Conservation (phyloP, 2,888 invertebrate species). For the Ectemnius cavifrons region DNA sequence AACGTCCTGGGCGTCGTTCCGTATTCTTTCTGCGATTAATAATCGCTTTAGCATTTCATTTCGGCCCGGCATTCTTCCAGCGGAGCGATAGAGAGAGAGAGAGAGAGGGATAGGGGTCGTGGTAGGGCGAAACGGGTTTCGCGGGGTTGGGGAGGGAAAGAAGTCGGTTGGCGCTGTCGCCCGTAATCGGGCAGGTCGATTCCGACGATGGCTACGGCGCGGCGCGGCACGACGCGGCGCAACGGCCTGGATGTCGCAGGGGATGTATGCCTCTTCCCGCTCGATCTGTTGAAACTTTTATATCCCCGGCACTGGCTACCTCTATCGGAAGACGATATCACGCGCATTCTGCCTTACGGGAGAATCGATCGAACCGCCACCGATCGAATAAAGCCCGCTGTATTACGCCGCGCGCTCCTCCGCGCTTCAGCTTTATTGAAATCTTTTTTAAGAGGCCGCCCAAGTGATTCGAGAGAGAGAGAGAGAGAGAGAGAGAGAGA, state of each 20-base stretch:
- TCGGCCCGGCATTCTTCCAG: background rate
- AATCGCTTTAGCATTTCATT: slow-evolving; percentile 45
- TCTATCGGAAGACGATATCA: slow-evolving; percentile 34
- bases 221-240: background rate
- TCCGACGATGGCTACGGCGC: slow-evolving; percentile 2
- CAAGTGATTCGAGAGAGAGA: slow-evolving; percentile 31
- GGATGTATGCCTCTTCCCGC: slow-evolving; percentile 18
- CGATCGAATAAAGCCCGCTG: slow-evolving; percentile 42
- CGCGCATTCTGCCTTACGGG: slow-evolving; percentile 27
- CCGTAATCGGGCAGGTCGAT: slow-evolving; percentile 2
- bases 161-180: background rate
- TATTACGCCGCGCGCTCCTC: slow-evolving; percentile 36
- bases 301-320: slow-evolving; percentile 27
- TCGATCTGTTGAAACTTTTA: slow-evolving; percentile 50
- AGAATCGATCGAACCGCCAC: slow-evolving; percentile 43
- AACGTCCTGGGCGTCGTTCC: slow-evolving; percentile 30
- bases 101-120: background rate
- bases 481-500: too few relatives aligned
- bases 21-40: slow-evolving; percentile 40
- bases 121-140: background rate
- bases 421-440: slow-evolving; percentile 41
- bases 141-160: too few relatives aligned
- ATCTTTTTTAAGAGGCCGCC: slow-evolving; percentile 40
- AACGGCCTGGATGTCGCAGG: background rate
- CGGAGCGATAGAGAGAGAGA: background rate